A percentile compares a stretch with the other conserved stretches of the same genome.
These are phyloP conservation scores for Embiotoca jacksoni DNA, from an alignment of 2,113 vertebrate genomes.

Conservation along the genomic window DNA sequence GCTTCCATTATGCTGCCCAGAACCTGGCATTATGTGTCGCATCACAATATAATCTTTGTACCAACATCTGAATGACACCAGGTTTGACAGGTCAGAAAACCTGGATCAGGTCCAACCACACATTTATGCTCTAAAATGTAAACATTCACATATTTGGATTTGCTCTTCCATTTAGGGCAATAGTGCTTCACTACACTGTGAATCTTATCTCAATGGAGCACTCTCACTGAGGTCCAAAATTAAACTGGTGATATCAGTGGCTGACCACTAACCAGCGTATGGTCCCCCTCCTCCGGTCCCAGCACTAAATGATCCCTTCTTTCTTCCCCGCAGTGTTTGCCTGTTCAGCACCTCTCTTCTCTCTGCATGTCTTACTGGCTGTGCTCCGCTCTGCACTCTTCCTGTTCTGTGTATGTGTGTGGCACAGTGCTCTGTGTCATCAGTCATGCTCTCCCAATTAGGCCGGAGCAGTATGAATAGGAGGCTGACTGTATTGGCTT, in stretches of 20 bases:
- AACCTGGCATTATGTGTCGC: conserved; percentile 67
- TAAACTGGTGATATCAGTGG: conserved; percentile 51
- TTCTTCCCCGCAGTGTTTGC: conserved; percentile 64
- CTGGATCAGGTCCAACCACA: conserved; percentile 38
- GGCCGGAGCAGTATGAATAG: conserved; percentile 58
- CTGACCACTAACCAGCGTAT: conserved; percentile 68
- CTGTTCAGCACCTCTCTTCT: conserved; percentile 58
- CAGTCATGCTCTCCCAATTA: conserved; percentile 80
- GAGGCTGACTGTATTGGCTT: conserved; percentile 53
- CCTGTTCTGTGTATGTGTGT: conserved; percentile 68
- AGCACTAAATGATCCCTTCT: conserved; percentile 55
- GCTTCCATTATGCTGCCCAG: conserved; percentile 73
- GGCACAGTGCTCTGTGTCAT: conserved; percentile 67
- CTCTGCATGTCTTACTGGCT: conserved; percentile 71
- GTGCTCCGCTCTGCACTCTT: conserved; percentile 50
- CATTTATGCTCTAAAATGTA: background rate
- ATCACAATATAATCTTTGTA: conserved; percentile 77
- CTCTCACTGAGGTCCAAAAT: conserved; percentile 42
- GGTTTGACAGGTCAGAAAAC: conserved; percentile 64
- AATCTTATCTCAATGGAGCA: conserved; percentile 26
- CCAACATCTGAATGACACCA: conserved; percentile 41
- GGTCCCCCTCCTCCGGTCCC: conserved; percentile 30
- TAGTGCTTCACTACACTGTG: background rate
- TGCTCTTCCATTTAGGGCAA: conserved; percentile 17
- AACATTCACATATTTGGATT: conserved; percentile 6